Conservation (phyloP, 1,140 invertebrate species). For the Eulimnadia texana region DNA sequence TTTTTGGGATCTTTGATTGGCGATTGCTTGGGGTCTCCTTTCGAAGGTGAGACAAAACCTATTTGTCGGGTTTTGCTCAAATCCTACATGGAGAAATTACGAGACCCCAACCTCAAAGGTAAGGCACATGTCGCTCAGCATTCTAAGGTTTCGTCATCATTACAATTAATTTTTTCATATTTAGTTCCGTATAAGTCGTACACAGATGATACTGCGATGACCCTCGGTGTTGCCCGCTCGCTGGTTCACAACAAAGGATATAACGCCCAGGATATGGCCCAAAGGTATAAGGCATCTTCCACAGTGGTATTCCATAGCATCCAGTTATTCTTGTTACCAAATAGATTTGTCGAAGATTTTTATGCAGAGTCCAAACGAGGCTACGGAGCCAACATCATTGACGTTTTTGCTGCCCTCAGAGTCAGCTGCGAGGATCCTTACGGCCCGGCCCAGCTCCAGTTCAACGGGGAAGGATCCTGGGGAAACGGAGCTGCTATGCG, state of each 20-base stretch:
- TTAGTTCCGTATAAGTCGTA: constrained; percentile 43
- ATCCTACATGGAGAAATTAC: constrained; percentile 42
- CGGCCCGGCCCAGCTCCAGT: constrained; percentile 49
- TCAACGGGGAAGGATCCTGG: constrained; percentile 53
- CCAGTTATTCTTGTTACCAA: background rate
- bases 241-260: constrained; percentile 43
- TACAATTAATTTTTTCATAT: constrained; percentile 10
- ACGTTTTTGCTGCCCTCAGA: constrained; percentile 47
- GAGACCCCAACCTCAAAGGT: constrained; percentile 40
- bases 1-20: constrained; percentile 50
- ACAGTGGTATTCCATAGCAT: background rate
- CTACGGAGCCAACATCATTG: constrained; percentile 45
- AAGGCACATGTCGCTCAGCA: no score
- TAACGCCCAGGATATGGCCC: constrained; percentile 41
- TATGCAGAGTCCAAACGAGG: constrained; percentile 45
- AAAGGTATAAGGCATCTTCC: constrained; percentile 25
- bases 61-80: constrained; percentile 39
- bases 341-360: constrained; percentile 48
- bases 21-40: constrained; percentile 55
- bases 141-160: constrained; percentile 1
- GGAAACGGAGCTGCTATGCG: constrained; percentile 68
- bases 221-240: constrained; percentile 44
- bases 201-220: constrained; percentile 69
- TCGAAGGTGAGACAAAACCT: constrained; percentile 39
- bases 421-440: constrained; percentile 44